Percentiles rank a stretch among this genome's conserved stretches.
These are phyloP conservation scores for Loripinus fragilis DNA, from an alignment of 2,888 invertebrate species.

Conservation along the genomic window DNA sequence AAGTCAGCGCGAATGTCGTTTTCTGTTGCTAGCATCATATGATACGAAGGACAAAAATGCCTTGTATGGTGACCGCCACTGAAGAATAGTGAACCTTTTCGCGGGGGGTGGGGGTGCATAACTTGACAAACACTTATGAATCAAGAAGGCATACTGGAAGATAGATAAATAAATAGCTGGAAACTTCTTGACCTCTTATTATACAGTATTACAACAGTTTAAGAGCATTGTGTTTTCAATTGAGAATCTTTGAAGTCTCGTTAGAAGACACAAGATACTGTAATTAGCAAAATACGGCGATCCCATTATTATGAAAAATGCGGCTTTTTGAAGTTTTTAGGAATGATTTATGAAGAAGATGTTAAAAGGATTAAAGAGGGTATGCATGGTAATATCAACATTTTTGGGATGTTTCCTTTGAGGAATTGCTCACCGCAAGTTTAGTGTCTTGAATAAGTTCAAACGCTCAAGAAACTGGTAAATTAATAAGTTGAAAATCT, in stretches of 20 bases:
- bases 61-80: no score
- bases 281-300: neutral
- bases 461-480: neutral
- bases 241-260: neutral
- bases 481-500: neutral
- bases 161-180: conserved; percentile 40
- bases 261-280: conserved; percentile 1
- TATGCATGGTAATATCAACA: neutral
- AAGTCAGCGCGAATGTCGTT: no score
- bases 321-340: neutral
- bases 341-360: neutral
- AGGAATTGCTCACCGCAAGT: neutral
- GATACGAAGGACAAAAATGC: no score
- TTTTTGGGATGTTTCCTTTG: conserved; percentile 9
- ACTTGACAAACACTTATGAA: neutral
- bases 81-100: no score
- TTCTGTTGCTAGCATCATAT: no score
- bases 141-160: neutral
- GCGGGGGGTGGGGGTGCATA: no score
- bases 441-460: no score
- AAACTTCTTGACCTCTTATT: conserved; percentile 50
- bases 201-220: conserved; percentile 13
- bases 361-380: neutral
- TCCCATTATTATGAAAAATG: neutral
- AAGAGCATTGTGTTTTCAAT: conserved; percentile 16